phyloP scores from a whole-genome alignment of 2,888 invertebrate genomes.

The Allygus modestus region DNA sequence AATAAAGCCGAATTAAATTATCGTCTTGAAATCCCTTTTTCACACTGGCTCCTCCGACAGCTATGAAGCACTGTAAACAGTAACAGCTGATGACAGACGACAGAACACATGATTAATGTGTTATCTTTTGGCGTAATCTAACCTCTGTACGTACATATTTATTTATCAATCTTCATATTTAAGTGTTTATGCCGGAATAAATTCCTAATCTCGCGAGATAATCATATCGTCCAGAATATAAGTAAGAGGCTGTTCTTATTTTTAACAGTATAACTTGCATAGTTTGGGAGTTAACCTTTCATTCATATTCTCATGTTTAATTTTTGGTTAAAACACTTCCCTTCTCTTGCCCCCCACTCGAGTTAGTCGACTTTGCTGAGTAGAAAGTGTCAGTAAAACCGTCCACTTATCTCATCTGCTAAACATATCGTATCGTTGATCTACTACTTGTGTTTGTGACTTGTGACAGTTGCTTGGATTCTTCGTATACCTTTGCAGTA shows the following conservation, averaged over 20 bases:
- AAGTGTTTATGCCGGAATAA: not conserved
- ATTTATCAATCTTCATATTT: not conserved
- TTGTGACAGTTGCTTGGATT: not conserved
- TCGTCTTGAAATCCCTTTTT: too few relatives aligned
- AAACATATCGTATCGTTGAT: too few relatives aligned
- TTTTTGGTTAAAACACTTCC: too few relatives aligned
- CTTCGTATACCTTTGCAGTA: not conserved
- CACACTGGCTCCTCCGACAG: too few relatives aligned
- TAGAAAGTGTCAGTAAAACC: too few relatives aligned
- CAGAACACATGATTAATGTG: not conserved
- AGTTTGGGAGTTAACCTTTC: slow-evolving; percentile 4
- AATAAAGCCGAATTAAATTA: too few relatives aligned
- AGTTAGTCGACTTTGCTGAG: too few relatives aligned
- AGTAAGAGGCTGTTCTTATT: not conserved
- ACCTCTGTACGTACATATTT: not conserved
- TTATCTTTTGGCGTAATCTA: not conserved
- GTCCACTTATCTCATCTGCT: too few relatives aligned
- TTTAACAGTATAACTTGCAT: not conserved
- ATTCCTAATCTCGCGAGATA: not conserved
- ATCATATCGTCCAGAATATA: slow-evolving; percentile 22
- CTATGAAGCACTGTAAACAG: too few relatives aligned
- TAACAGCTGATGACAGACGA: too few relatives aligned
- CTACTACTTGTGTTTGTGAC: slow-evolving; percentile 10
- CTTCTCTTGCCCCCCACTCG: too few relatives aligned
- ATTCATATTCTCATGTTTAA: too few relatives aligned